Conservation (phyloP, 2,888 invertebrate species). For the Schrankia costaestrigalis region DNA sequence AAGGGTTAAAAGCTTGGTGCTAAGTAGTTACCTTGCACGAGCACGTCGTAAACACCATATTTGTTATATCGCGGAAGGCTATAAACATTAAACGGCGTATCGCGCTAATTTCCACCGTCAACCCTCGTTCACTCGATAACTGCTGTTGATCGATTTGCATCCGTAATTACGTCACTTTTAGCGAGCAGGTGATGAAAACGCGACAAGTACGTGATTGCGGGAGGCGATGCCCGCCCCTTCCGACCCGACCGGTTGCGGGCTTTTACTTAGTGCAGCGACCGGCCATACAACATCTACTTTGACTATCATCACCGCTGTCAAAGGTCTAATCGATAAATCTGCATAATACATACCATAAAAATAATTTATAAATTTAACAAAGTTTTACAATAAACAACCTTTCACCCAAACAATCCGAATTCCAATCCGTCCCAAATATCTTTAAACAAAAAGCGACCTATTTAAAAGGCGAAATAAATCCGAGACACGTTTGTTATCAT, state of each 20-base stretch:
- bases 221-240: constrained; percentile 64
- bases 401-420: neutral
- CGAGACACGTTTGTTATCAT: constrained; percentile 41
- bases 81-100: constrained; percentile 72
- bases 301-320: constrained; percentile 30
- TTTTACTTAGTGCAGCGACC: constrained; percentile 45
- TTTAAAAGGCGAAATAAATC: constrained; percentile 14
- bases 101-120: constrained; percentile 75
- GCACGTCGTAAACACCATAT: constrained; percentile 57
- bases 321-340: constrained; percentile 22
- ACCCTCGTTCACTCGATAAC: constrained; percentile 72
- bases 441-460: constrained; percentile 6
- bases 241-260: constrained; percentile 64
- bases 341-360: constrained; percentile 5
- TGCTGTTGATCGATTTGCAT: constrained; percentile 78
- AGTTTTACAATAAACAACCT: neutral
- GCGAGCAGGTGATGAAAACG: constrained; percentile 77
- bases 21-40: constrained; percentile 33
- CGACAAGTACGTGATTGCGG: constrained; percentile 76
- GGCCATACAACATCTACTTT: constrained; percentile 20
- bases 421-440: neutral
- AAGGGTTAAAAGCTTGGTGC: constrained; percentile 9
- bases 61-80: constrained; percentile 67
- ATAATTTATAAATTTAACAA: constrained; percentile 4
- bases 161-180: constrained; percentile 78